Evolutionary conservation across 2,888 invertebrate genomes (phyloP), one percentile per base, ranked within the genome.

Genomic region (Cryptocephalus primarius): DNA sequence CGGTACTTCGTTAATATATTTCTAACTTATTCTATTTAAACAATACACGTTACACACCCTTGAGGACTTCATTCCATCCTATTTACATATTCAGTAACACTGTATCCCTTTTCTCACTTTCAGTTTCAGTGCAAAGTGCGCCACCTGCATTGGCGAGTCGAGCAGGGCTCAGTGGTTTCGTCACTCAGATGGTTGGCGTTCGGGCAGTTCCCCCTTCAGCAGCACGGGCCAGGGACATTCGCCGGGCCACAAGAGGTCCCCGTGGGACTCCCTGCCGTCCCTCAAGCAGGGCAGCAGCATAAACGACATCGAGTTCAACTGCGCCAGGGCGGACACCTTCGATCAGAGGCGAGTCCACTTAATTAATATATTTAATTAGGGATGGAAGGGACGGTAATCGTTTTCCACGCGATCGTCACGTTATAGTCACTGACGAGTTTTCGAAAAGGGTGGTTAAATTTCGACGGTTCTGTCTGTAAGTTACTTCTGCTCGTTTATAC

Each of bases 101-200:
- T n/a, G n/a, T n/a, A n/a, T n/a, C n/a, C n/a, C 1, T 33, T 42
- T 33, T 22, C 40, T 22, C 42, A 9, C 12, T 51, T 52, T 42
- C 45, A 67, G 67, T 60, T 70, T 65, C 52, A 70, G 68, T 56
- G 80, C 82, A 34, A 77, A 88, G 57, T 90, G 89, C 65, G 86
- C 88, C 50, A 87, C 87, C 42, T 89, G 89, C 71, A 86, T 89
- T 69, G 88, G 88, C n/a, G 89, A 89, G 71, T 87, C 88, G 22
- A 87, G 88, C 50, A 79, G 89, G 32, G 86, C 87, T 51, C 88
- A 89, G 60, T 89, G 89, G 89, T 90, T 88, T 73, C 82, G 89
- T 11, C 89, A 89, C 71, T 89, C 88, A 38, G 89, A 89, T 64
- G 88, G 89, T 41, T 89, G 89, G 89, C 82, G 83, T 53, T 83